Conservation (phyloP, 2,113 vertebrate species). For the Upupa epops region DNA sequence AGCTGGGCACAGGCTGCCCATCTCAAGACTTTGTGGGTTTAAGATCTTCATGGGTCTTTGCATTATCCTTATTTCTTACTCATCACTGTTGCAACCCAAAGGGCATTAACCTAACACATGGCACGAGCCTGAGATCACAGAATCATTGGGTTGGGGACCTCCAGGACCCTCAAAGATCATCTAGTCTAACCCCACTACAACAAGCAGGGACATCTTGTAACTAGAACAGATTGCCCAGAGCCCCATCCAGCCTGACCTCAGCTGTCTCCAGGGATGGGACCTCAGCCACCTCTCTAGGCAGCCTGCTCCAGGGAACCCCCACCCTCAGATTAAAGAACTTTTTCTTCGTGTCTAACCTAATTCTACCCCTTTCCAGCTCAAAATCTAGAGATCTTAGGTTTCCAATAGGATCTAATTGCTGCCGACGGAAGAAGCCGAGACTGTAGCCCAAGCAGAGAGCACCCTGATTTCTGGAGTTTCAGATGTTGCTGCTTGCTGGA, state of each 20-base stretch:
- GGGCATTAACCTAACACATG: accelerated
- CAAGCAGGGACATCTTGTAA: too few relatives aligned
- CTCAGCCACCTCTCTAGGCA: too few relatives aligned
- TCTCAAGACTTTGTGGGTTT: neutral
- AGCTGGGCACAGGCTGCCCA: neutral
- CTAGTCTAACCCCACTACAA: too few relatives aligned
- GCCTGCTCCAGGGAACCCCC: too few relatives aligned
- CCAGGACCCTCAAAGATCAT: too few relatives aligned
- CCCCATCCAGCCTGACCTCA: too few relatives aligned
- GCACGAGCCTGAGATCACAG: neutral
- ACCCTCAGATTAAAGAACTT: too few relatives aligned
- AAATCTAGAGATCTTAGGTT: neutral
- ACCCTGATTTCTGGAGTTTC: neutral
- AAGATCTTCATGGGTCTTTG: neutral
- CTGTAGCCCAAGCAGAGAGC: neutral
- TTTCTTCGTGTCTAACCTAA: too few relatives aligned
- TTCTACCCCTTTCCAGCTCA: too few relatives aligned
- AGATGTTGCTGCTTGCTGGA: neutral
- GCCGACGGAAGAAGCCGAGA: neutral
- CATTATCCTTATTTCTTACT: neutral
- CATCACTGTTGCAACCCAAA: neutral
- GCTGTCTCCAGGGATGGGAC: too few relatives aligned
- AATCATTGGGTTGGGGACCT: too few relatives aligned
- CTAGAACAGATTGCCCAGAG: too few relatives aligned
- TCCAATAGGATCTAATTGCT: neutral